Evolutionary conservation across 1,140 invertebrate species (phyloP), one percentile per base, ranked within the genome.

Genomic region (Calliopsis andreniformis): DNA sequence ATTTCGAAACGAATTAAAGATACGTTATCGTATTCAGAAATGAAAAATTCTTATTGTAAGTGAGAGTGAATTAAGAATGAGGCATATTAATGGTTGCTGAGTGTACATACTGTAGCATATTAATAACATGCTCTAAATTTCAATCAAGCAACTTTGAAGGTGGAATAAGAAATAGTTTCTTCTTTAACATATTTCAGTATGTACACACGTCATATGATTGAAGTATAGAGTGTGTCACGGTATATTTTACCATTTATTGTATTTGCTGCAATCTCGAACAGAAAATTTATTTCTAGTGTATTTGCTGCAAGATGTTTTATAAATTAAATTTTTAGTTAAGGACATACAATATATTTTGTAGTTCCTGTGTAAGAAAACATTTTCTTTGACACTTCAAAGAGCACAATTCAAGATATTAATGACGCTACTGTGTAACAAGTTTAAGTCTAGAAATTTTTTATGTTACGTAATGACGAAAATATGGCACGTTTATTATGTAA

Each of bases 31-130:
- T 71, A 83, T 76, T 64, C 45, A 75, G n/a, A 59, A 78, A 70
- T 16, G 80, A 55, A 79, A 49, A 49, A 78, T 51, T 55, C 62
- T 56, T 82, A 72, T 45, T 43, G 30, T 53, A 72, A 78, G 39
- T 47, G 39, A 70, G 14, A 59, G 23, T 72, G 61, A 25, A 53
- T 47, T 79, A 78, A 80, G 42, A 76, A 77, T 79, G 78, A 86
- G 76, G 68, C 80, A 80, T 83, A 77, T 69, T 87, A 71, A 85
- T 82, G 83, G 82, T 89, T 87, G 85, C 72, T 88, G 80, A 79
- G 82, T 91, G 89, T 91, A 90, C 86, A 91, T 91, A 91, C 84
- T 89, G 86, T 91, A 90, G 88, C 84, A 89, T 89, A 90, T 86
- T 84, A 25, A 43, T 63, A 83, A 49, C 51, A 67, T 75, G 68